Conservation (phyloP, 2,113 vertebrate genomes). For the Chrysemys picta region DNA sequence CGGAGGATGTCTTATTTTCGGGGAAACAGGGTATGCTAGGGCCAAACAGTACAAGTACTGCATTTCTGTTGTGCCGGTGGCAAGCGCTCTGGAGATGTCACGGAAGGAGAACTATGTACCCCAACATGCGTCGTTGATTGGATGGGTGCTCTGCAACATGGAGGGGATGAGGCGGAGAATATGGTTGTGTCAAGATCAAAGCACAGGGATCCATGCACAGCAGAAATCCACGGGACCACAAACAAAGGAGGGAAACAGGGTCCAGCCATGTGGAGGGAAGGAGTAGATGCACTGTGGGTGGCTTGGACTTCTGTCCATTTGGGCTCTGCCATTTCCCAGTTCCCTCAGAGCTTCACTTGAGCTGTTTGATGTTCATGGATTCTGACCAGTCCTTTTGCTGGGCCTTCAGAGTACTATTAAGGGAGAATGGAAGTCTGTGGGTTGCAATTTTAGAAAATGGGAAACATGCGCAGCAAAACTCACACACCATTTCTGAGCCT, state of each 20-base stretch:
- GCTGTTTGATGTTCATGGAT: not conserved
- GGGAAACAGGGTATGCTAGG: not conserved
- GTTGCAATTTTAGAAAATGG: constrained; percentile 31
- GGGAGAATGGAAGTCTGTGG: constrained; percentile 15
- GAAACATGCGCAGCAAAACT: constrained; percentile 70
- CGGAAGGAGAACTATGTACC: not conserved
- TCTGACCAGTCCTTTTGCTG: constrained; percentile 20
- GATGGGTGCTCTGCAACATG: not conserved
- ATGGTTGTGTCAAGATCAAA: not conserved
- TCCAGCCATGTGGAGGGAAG: not conserved
- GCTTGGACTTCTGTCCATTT: not conserved
- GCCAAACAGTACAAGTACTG: not conserved
- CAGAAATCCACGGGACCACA: not conserved
- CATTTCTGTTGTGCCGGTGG: not conserved
- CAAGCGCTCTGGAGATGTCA: not conserved
- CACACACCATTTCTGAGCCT: constrained; percentile 38
- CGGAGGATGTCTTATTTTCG: too few species aligned
- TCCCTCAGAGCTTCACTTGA: not conserved
- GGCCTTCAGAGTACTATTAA: not conserved
- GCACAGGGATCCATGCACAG: not conserved
- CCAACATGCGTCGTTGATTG: not conserved
- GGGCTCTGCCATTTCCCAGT: not conserved
- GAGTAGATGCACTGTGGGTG: not conserved
- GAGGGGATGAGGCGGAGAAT: not conserved
- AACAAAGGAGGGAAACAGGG: not conserved